Base-by-base conservation (phyloP, 2,888 invertebrate species). In the Brachypterus glaber region DNA sequence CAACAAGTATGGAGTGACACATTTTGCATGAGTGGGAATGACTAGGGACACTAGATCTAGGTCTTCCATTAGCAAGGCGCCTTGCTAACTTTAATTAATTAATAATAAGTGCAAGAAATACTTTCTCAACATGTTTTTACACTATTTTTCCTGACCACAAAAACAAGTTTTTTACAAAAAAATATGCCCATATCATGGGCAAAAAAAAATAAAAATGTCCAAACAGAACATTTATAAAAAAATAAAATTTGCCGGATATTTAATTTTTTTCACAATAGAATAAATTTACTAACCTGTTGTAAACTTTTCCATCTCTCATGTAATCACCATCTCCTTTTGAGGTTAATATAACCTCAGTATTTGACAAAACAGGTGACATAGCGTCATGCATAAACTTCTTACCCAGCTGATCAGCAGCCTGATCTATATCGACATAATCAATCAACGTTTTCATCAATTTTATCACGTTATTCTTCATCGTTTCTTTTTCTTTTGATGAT, bases 391-490 rank as follows among this genome's bases (percentile, higher is more conserved):
- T 82, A 56, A 82, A 89, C 48, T 78, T 76, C 53, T 82, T 85
- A 2, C 83, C 86, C 71, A 95, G 72, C 64, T 84, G 78, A 65
- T 97, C 97, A 2, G 85, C 86, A 11, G 86, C 88, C 24, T 75
- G 72, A 62, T 96, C 88, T 29, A 82, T 65, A 24, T 82, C 76
- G 2, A 79, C 62, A 54, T 79, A 68, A 18, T 73, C 55, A 34
- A 77, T 64, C 30, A 85, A 58, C 51, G 72, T 74, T 12, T 66
- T 60, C 57, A 85, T 71, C 16, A 86, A 59, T 2, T 65, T 61
- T 33, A 68, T 62, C 1, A 80, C 60, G 37, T 73, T 67, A n/a
- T n/a, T n/a, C 4, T 66, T 60, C 3, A 68, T 53, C 42, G 88
- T 74, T 16, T 68, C 57, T 5, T 56, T 37, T 30, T 50, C 47